Percentiles rank a stretch among this genome's conserved stretches.
Conservation (phyloP, 2,113 vertebrate species). For the Anarhynchus alexandrinus region DNA sequence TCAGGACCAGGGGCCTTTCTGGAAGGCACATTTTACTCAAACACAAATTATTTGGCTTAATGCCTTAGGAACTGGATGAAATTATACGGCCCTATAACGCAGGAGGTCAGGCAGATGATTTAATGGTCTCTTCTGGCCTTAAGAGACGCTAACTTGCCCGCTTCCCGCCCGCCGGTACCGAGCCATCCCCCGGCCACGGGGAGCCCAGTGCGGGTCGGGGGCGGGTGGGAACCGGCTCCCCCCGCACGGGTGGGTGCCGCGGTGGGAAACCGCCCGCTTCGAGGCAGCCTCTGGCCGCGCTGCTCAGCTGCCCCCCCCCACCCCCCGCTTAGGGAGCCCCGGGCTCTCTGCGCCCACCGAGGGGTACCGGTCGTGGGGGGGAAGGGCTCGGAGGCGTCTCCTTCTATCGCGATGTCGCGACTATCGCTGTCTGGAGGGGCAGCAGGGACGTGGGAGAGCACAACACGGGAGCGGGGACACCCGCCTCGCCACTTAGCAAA, state of each 20-base stretch:
- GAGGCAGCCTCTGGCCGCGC: background rate
- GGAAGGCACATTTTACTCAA: background rate
- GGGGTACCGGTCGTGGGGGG: background rate
- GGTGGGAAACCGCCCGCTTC: background rate
- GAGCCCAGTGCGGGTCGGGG: background rate
- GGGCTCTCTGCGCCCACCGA: background rate
- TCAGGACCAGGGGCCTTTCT: background rate
- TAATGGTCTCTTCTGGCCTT: background rate
- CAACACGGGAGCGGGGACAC: too few relatives aligned
- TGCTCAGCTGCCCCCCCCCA: background rate
- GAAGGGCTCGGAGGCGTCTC: too few relatives aligned
- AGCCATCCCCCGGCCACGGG: background rate
- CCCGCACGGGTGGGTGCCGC: background rate
- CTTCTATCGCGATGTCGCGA: rapidly evolving
- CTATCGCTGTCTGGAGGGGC: background rate
- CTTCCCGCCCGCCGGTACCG: background rate
- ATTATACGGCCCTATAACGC: background rate
- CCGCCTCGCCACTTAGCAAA: background rate
- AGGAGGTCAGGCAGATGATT: background rate
- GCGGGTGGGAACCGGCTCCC: background rate
- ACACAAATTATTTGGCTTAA: background rate
- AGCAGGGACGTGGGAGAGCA: background rate
- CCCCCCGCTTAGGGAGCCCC: background rate
- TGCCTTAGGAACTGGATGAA: background rate
- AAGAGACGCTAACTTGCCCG: background rate